Evolutionary conservation across 2,888 invertebrate species (phyloP), one percentile per base, ranked within the genome.

Genomic region (Cosmorhoe ocellata): DNA sequence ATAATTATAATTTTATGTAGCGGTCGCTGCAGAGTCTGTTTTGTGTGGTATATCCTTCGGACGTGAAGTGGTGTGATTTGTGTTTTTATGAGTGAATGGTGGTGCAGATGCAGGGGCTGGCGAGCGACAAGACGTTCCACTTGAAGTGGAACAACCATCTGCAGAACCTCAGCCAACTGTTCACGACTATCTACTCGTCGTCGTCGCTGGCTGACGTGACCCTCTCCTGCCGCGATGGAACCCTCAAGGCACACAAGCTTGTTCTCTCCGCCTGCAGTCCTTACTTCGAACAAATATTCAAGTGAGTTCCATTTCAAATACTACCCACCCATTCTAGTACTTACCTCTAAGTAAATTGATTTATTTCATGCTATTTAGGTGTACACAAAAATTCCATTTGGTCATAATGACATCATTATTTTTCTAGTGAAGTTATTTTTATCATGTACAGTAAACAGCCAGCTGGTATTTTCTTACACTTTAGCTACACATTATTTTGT

Each of bases 251-350:
- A 33, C 94, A 94, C 78, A 93, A 94, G 75, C 90, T 95, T 62
- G 93, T 95, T 60, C 89, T 95, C 57, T 94, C 95, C 36, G 94
- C 94, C 43, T 94, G 94, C 84, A 94, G 94, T 70, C 93, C 94
- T 42, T 95, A 95, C 77, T 95, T 95, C 81, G 94, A 94, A 74
- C 92, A 93, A 64, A 93, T 95, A 64, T 94, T 95, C 85, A 92
- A 92, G 90, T 90, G 63, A 81, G 80, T 75, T 61, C 42, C 45
- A 14, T 22, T 67, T 69, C 55, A 59, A 61, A 56, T 44, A 39
- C 3, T 26, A 31, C 11, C 14, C 9, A 31, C 26, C 33, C 39
- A 41, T 3, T 18, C 2, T 49, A 55, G 48, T 31, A 49, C 50
- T n/a, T n/a, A n/a, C n/a, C n/a, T n/a, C n/a, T n/a, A n/a, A n/a